Conservation (phyloP, 2,797 vertebrate species). For the Protonibea diacanthus region DNA sequence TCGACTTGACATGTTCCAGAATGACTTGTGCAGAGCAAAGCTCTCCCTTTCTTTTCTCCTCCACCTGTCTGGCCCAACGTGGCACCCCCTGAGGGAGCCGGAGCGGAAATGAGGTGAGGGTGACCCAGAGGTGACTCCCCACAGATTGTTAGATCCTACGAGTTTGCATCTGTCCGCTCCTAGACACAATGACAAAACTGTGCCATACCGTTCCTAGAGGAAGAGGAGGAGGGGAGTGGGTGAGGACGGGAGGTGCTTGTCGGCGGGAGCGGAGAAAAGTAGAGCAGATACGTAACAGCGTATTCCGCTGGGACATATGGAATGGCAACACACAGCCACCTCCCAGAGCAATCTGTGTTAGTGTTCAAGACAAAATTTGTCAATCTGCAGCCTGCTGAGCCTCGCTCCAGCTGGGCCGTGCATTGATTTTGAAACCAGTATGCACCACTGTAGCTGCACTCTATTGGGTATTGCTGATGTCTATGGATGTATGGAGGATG, state of each 20-base stretch:
- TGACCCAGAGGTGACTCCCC: slow-evolving; percentile 71
- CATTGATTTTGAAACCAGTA: slow-evolving; percentile 73
- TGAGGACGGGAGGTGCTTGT: slow-evolving; percentile 47
- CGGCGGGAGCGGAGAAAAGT: slow-evolving; percentile 56
- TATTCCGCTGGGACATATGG: slow-evolving; percentile 57
- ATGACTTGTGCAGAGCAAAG: slow-evolving; percentile 16
- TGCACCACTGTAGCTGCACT: slow-evolving; percentile 46
- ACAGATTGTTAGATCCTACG: slow-evolving; percentile 65
- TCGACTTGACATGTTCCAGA: slow-evolving; percentile 16
- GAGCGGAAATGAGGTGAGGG: slow-evolving; percentile 57
- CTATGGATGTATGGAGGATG: slow-evolving; percentile 39
- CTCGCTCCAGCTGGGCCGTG: slow-evolving; percentile 58
- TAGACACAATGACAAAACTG: slow-evolving; percentile 71
- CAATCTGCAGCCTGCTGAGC: slow-evolving; percentile 66
- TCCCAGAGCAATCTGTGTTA: slow-evolving; percentile 67
- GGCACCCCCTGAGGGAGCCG: slow-evolving; percentile 38
- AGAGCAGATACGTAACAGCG: slow-evolving; percentile 61
- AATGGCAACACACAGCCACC: slow-evolving; percentile 62
- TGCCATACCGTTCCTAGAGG: slow-evolving; percentile 27
- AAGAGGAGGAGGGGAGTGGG: slow-evolving; percentile 30
- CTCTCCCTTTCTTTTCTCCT: slow-evolving; percentile 35
- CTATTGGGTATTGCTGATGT: slow-evolving; percentile 37
- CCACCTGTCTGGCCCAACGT: slow-evolving; percentile 46
- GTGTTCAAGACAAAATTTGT: slow-evolving; percentile 72
- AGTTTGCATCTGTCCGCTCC: slow-evolving; percentile 73